Base-by-base conservation (phyloP, 2,113 vertebrate genomes). In the Naja naja region DNA sequence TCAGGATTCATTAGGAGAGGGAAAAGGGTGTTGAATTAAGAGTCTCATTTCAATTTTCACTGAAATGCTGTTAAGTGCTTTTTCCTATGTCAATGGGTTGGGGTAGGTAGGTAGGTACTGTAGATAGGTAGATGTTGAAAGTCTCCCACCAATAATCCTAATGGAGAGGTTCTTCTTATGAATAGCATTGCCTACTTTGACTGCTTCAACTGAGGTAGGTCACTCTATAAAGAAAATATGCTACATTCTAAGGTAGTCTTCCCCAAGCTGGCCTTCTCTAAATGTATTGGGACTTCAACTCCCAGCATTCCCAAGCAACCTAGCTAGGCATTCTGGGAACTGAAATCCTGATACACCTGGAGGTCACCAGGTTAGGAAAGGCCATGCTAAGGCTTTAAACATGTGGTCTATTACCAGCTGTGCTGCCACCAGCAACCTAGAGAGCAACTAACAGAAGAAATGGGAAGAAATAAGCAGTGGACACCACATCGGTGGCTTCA, bases 181-280 rank as follows among this genome's bases (percentile, higher is more conserved):
- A 1, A n/a, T 43, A 2, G 25, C 12, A 54, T 3, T 22, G n/a
- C 34, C 39, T 91, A 43, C 55, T 54, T 69, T 4, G 60, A 88
- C 86, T 55, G 49, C 43, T 86, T 69, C 54, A 58, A 94, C 94
- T 97, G 98, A 98, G 98, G 97, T 98, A 98, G 97, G 96, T 96
- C 94, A 93, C 94, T 95, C 96, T 95, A 94, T 55, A 90, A 85
- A 93, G 74, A 95, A 95, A 95, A 89, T 49, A 55, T n/a, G 56
- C 81, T 64, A 91, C 47, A 87, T 69, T 90, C 93, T 90, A 92
- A 81, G 74, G 34, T 81, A 74, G 74, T 7, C 18, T 81, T 43
- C 1, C 74, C 74, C 34, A 43, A 43, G 7, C 34, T 81, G 20
- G 74, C 74, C 18, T 81, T 43, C 74, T 81, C 18, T 9, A 43